Conservation (phyloP, 2,797 vertebrate genomes). For the Brotula barbata region DNA sequence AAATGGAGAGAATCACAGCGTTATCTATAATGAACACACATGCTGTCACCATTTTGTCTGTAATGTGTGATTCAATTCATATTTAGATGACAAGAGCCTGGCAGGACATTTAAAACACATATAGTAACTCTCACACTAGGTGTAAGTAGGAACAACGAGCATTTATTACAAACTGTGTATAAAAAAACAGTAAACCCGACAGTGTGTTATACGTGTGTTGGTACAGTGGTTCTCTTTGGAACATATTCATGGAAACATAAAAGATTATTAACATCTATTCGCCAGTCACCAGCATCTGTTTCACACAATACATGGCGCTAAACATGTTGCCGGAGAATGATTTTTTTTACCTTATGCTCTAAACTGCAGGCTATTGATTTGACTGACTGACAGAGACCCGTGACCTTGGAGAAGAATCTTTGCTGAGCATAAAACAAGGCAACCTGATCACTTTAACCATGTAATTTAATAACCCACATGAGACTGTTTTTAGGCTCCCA, state of each 20-base stretch:
- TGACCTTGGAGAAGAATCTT: too few species aligned
- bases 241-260: slow-evolving; percentile 11
- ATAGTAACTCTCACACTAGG: neutral
- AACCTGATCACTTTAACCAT: too few species aligned
- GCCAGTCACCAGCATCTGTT: slow-evolving; percentile 8
- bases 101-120: neutral
- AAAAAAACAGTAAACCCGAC: slow-evolving; percentile 1
- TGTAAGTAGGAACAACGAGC: neutral
- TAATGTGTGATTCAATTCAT: neutral
- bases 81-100: neutral
- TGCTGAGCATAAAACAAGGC: too few species aligned
- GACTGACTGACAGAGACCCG: neutral
- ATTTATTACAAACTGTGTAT: slow-evolving; percentile 57
- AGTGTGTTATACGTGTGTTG: neutral
- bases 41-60: neutral
- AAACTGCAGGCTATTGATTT: too few species aligned
- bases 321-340: too few species aligned
- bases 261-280: slow-evolving; percentile 19
- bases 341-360: neutral
- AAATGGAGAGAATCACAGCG: neutral
- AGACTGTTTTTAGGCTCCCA: too few species aligned
- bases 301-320: too few species aligned
- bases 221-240: slow-evolving; percentile 38
- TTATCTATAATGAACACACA: neutral
- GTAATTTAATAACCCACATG: neutral